Base-by-base conservation (phyloP, 2,888 invertebrate species). In the Orchesella flavescens region DNA sequence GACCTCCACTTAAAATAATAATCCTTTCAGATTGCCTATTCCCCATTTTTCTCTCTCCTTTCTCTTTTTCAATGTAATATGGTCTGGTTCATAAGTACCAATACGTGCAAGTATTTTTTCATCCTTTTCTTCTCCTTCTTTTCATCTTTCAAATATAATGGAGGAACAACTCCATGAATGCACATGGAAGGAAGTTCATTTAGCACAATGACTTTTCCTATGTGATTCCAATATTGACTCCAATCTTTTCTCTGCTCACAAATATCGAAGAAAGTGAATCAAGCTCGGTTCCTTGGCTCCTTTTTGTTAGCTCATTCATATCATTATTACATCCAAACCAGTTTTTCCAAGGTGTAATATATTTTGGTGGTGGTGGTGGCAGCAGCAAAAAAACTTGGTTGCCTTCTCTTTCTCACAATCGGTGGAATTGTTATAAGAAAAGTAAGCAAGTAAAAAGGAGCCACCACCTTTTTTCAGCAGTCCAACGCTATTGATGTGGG, bases 1-100 rank as follows among this genome's bases (percentile, higher is more conserved):
- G 44, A 34, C 72, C 15, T n/a, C 74, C 74, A 74, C 74, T 74
- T 74, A 74, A 74, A 74, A 74, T 74, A 74, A 74, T 74, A 74
- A 74, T 74, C 74, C 74, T 74, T 74, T 74, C 63, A 55, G 73
- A 73, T 73, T 74, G 63, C 74, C 44, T 63, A 65, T 34, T 34
- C 17, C 23, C 59, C 19, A 65, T 65, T 12, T 3, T 34, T 65
- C 19, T 65, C 34, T 34, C 24, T 15, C 12, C 4, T 23, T 65
- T 9, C 15, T 24, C 21, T 53, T 53, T 53, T 53, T 10, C 10
- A 53, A 53, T 13, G 12, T 53, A 12, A 12, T 23, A 61, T 57
- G 19, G 19, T 57, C 57, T 34, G 2, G 34, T 34, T 34, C 34
- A 34, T 34, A 34, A 34, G 34, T 34, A 34, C 34, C 34, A 34